Percentiles rank a stretch among this genome's conserved stretches.
These are phyloP conservation scores for Equus przewalskii DNA, from an alignment of 2,113 vertebrate genomes.

Conservation along the genomic window DNA sequence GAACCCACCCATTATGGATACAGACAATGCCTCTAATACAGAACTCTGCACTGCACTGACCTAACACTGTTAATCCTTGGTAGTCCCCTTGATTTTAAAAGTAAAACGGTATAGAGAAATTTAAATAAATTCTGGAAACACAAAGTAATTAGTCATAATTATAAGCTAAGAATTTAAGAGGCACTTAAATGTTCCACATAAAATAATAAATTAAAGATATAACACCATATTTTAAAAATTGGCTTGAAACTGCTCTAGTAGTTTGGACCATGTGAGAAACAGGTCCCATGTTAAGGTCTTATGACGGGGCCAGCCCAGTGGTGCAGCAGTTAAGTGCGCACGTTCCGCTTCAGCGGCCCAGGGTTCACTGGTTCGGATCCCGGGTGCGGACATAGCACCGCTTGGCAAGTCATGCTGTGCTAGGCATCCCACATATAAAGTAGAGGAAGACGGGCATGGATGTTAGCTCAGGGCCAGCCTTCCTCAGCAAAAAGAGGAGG, in stretches of 20 bases:
- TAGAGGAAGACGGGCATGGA: too few species aligned
- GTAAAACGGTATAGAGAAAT: slow-evolving; percentile 27
- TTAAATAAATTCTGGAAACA: slow-evolving; percentile 54
- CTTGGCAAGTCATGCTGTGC: too few species aligned
- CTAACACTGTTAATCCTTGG: background rate
- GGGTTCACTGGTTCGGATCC: too few species aligned
- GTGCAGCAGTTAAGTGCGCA: too few species aligned
- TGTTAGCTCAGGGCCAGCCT: too few species aligned
- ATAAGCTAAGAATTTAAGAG: slow-evolving; percentile 53
- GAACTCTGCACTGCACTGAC: background rate
- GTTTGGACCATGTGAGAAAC: background rate
- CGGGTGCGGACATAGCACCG: too few species aligned
- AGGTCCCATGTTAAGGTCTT: background rate
- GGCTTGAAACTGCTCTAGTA: slow-evolving; percentile 14
- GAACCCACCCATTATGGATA: background rate
- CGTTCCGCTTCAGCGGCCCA: too few species aligned
- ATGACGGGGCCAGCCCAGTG: too few species aligned
- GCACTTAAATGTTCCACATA: slow-evolving; percentile 24
- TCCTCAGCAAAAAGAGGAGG: too few species aligned
- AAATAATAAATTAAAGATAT: slow-evolving; percentile 24
- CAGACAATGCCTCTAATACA: background rate
- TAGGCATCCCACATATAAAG: too few species aligned
- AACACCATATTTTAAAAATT: slow-evolving; percentile 43
- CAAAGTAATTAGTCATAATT: slow-evolving; percentile 56
- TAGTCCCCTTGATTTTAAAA: slow-evolving; percentile 43